These are phyloP conservation scores for Agrochola lota DNA, from an alignment of 2,888 invertebrate species.

Conservation along the genomic window DNA sequence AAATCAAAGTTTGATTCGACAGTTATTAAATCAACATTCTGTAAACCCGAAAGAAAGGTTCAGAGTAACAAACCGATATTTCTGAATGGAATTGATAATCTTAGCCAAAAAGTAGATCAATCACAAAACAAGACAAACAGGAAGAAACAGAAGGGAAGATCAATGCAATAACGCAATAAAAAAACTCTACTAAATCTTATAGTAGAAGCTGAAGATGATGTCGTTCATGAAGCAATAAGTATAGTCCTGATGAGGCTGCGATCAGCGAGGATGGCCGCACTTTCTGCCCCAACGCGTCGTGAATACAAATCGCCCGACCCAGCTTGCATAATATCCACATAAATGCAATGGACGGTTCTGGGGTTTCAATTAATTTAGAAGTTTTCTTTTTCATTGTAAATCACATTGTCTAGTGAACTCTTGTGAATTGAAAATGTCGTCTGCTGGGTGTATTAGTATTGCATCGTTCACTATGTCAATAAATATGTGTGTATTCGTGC, in stretches of 20 bases:
- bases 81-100: neutral
- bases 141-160: neutral
- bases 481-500: neutral
- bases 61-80: neutral
- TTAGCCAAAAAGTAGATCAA: neutral
- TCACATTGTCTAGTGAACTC: neutral
- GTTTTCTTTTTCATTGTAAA: constrained; percentile 5
- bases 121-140: neutral
- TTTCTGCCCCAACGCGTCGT: constrained; percentile 34
- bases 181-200: neutral
- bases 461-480: neutral
- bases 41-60: neutral
- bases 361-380: constrained; percentile 23
- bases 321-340: constrained; percentile 15
- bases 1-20: neutral
- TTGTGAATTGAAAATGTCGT: neutral
- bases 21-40: neutral
- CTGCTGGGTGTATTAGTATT: neutral
- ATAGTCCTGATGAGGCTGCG: constrained; percentile 44
- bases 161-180: constrained; percentile 4
- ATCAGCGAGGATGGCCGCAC: constrained; percentile 35
- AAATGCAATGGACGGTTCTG: constrained; percentile 3
- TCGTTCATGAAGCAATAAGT: constrained; percentile 21
- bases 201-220: neutral
- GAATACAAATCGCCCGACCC: constrained; percentile 55